These are phyloP conservation scores for Empidonax traillii DNA, from an alignment of 2,113 vertebrate species.

Conservation along the genomic window DNA sequence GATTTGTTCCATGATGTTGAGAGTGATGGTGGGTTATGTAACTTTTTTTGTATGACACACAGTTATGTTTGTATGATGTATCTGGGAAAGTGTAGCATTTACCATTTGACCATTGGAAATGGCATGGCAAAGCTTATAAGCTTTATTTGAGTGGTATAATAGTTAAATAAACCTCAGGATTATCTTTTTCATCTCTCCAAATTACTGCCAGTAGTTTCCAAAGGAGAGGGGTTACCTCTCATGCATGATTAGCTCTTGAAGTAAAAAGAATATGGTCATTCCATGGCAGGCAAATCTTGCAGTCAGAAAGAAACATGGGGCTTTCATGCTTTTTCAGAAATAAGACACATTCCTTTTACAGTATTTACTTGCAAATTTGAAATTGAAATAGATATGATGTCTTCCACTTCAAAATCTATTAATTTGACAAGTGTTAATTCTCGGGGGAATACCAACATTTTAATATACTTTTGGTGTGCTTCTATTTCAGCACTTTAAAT, in stretches of 20 bases:
- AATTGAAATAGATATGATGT: not conserved
- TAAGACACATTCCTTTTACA: not conserved
- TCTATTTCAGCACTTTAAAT: conserved; percentile 13
- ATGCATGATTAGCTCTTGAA: not conserved
- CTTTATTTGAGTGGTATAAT: not conserved
- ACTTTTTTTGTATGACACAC: not conserved
- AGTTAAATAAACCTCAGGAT: not conserved
- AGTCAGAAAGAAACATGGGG: not conserved
- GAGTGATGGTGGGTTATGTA: not conserved
- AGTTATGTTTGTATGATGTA: not conserved
- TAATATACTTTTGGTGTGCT: not conserved
- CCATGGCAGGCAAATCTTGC: not conserved
- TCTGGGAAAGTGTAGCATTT: not conserved
- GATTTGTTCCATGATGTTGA: not conserved
- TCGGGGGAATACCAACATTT: not conserved
- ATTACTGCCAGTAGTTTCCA: not conserved
- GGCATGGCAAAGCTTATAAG: not conserved
- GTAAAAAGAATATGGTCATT: not conserved
- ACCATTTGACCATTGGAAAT: not conserved
- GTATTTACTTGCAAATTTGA: not conserved
- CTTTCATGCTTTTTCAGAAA: not conserved
- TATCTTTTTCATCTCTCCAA: not conserved
- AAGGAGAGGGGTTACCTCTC: not conserved
- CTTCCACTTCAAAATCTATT: not conserved
- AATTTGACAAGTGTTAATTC: not conserved